Percentiles rank a stretch among this genome's conserved stretches.
Evolutionary conservation across 2,113 vertebrate genomes (phyloP).

Genomic region (Thunnus maccoyii): DNA sequence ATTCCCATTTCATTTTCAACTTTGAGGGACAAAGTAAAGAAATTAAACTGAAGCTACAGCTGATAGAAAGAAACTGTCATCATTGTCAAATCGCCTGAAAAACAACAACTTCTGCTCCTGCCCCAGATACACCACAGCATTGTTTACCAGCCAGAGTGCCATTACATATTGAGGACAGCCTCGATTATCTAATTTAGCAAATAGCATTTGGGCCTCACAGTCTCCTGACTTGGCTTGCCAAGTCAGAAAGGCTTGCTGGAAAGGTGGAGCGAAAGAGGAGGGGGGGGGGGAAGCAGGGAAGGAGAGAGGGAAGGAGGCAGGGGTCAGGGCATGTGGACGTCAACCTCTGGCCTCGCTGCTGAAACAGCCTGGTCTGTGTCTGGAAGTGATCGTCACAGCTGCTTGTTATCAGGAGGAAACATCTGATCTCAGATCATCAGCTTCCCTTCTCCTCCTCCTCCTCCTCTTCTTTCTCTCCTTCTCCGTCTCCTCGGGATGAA

Average conservation of each 20-base stretch:
- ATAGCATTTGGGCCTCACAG: constrained; percentile 72
- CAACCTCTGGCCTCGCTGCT: constrained; percentile 64
- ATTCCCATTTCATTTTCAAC: no score
- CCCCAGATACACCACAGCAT: constrained; percentile 58
- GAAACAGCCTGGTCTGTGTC: constrained; percentile 35
- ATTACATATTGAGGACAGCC: constrained; percentile 59
- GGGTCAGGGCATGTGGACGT: constrained; percentile 50
- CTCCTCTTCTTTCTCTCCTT: neutral
- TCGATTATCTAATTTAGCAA: constrained; percentile 78
- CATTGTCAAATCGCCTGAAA: constrained; percentile 19
- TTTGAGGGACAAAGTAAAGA: no score
- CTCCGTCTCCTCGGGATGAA: constrained; percentile 28
- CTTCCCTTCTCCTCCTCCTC: constrained; percentile 23
- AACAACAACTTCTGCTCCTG: constrained; percentile 37
- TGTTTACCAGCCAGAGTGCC: constrained; percentile 57
- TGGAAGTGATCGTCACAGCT: constrained; percentile 70
- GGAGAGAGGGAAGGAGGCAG: constrained; percentile 11
- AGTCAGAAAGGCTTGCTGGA: constrained; percentile 28
- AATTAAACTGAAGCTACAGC: no score
- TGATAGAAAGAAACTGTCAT: neutral
- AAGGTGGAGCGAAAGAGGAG: constrained; percentile 10
- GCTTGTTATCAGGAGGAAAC: constrained; percentile 76
- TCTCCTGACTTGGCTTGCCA: constrained; percentile 71
- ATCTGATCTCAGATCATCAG: constrained; percentile 76
- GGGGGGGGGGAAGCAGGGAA: neutral